Conservation (phyloP, 2,797 vertebrate species). For the Pipistrellus pygmaeus region DNA sequence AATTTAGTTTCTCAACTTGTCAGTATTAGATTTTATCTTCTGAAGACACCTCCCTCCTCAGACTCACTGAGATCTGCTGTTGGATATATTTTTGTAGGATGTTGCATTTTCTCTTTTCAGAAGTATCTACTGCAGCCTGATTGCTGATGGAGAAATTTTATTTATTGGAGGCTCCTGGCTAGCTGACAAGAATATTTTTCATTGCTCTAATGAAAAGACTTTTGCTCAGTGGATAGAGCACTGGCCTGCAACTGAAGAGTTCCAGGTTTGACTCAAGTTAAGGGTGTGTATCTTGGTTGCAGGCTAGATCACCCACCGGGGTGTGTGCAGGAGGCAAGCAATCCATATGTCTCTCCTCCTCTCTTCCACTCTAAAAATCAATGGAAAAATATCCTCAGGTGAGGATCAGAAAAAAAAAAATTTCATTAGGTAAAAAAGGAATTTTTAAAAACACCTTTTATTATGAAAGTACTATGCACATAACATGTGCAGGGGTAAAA, state of each 20-base stretch:
- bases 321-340: neutral
- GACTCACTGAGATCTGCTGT: neutral
- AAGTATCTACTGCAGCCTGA: neutral
- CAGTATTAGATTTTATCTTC: neutral
- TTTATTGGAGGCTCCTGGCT: slow-evolving; percentile 46
- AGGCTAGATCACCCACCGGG: too few species aligned
- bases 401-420: neutral
- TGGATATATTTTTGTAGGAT: neutral
- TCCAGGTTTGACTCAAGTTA: neutral
- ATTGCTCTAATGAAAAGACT: neutral
- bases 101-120: slow-evolving; percentile 25
- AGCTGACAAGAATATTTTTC: slow-evolving; percentile 54
- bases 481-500: neutral
- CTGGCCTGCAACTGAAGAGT: neutral
- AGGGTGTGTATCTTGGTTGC: neutral
- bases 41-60: neutral
- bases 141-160: slow-evolving; percentile 19
- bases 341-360: neutral
- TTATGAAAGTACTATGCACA: neutral
- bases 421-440: slow-evolving; percentile 37
- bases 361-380: neutral
- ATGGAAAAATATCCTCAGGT: neutral
- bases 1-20: neutral
- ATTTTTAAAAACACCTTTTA: neutral
- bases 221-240: neutral